Percentiles rank a stretch among this genome's conserved stretches.
These are phyloP conservation scores for Echinops telfairi DNA, from an alignment of 2,113 vertebrate species.

Conservation along the genomic window DNA sequence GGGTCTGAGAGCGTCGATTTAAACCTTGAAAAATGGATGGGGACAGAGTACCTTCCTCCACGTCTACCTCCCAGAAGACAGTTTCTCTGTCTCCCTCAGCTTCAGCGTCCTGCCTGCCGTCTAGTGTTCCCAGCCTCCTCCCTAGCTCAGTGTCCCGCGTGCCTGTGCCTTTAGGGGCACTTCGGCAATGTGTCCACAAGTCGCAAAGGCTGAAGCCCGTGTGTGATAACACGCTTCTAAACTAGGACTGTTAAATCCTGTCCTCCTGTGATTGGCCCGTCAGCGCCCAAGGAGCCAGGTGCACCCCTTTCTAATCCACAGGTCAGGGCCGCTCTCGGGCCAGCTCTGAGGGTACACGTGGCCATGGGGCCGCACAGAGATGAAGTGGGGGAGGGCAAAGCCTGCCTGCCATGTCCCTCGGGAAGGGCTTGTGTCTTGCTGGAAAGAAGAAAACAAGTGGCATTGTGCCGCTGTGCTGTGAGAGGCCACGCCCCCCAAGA, in stretches of 20 bases:
- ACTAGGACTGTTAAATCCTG: slow-evolving; percentile 6
- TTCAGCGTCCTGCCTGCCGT: not conserved
- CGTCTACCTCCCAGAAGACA: no score
- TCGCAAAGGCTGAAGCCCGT: not conserved
- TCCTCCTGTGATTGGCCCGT: not conserved
- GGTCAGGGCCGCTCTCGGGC: not conserved
- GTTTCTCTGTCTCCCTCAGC: not conserved
- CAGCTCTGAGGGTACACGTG: not conserved
- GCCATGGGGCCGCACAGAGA: not conserved
- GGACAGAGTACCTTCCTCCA: not conserved
- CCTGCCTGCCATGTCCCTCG: not conserved
- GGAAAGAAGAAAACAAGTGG: slow-evolving; percentile 15
- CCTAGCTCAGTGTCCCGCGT: fast-evolving
- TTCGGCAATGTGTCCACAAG: not conserved
- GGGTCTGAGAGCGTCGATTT: not conserved
- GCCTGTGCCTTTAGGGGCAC: not conserved
- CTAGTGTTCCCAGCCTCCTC: fast-evolving
- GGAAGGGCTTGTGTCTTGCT: not conserved
- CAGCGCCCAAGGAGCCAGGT: not conserved
- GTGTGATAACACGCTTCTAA: not conserved
- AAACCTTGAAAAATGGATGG: not conserved
- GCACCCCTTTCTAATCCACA: slow-evolving; percentile 24
- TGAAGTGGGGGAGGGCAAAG: not conserved
- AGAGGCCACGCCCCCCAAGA: not conserved
- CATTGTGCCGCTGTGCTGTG: not conserved